Percentiles rank a stretch among this genome's conserved stretches.
Conservation (phyloP, 37 sponge, comb jelly and placozoan genomes). For the Halichondria panicea region DNA sequence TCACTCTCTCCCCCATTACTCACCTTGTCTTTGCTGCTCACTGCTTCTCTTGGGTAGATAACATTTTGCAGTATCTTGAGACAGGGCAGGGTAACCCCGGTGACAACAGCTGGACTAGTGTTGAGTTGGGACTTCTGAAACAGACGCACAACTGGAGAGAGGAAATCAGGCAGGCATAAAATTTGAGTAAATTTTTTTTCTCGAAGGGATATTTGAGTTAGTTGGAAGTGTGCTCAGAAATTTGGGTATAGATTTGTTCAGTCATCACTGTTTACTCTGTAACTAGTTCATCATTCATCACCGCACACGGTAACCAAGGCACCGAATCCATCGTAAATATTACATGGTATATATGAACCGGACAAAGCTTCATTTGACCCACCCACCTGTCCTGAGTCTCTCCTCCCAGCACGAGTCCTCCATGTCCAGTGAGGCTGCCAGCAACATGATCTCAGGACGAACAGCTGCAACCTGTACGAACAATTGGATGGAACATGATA, state of each 20-base stretch:
- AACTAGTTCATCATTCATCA: too few relatives aligned
- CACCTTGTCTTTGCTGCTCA: conserved; percentile 26
- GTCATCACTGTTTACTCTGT: too few relatives aligned
- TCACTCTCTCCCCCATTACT: too few relatives aligned
- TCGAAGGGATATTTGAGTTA: too few relatives aligned
- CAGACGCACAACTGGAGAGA: conserved; percentile 60
- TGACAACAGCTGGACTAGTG: conserved; percentile 79
- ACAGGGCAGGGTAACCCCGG: conserved; percentile 83
- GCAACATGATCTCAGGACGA: conserved; percentile 75
- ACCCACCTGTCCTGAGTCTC: conserved; percentile 75
- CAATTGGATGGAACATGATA: background rate
- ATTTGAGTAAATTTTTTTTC: too few relatives aligned
- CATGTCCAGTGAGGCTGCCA: conserved; percentile 69
- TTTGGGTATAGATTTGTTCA: too few relatives aligned
- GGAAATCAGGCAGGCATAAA: background rate
- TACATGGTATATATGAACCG: too few relatives aligned
- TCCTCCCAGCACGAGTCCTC: conserved; percentile 88
- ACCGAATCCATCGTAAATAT: too few relatives aligned
- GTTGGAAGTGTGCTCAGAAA: too few relatives aligned
- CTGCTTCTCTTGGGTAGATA: conserved; percentile 26
- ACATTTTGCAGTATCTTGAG: conserved; percentile 66
- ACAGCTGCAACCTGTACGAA: conserved; percentile 56
- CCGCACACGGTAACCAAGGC: too few relatives aligned
- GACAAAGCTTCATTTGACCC: too few relatives aligned
- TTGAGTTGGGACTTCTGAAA: conserved; percentile 62